Evolutionary conservation across 2,113 vertebrate species (phyloP).

Genomic region (Mustela nigripes): DNA sequence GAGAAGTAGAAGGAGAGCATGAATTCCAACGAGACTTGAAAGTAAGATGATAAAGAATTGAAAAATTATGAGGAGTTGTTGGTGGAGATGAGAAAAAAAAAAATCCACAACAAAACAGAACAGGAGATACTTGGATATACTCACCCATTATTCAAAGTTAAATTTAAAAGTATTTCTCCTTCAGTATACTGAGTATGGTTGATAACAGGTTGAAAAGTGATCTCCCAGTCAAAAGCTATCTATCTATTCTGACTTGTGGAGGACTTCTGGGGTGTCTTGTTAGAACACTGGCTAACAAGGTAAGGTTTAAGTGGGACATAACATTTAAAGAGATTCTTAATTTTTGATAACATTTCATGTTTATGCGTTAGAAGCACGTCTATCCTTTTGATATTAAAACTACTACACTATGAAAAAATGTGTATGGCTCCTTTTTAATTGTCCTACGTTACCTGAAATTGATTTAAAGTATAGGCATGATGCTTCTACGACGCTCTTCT

Average conservation of each 20-base stretch:
- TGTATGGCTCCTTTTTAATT: background rate
- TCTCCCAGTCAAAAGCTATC: background rate
- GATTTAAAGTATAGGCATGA: background rate
- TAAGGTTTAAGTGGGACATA: background rate
- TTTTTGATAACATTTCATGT: slow-evolving; percentile 31
- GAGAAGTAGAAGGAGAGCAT: background rate
- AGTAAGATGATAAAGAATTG: background rate
- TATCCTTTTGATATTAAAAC: slow-evolving; percentile 7
- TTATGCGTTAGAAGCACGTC: background rate
- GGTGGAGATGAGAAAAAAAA: background rate
- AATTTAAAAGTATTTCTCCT: slow-evolving; percentile 22
- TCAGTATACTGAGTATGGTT: background rate
- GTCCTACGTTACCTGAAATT: background rate
- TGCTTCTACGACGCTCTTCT: background rate
- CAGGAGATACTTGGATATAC: background rate
- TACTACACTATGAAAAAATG: background rate
- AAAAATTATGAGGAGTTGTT: background rate
- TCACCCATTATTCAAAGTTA: background rate
- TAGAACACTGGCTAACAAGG: background rate
- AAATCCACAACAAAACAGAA: background rate
- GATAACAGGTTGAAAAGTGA: background rate
- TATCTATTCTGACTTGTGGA: background rate
- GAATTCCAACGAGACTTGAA: background rate
- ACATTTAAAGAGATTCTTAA: slow-evolving; percentile 5
- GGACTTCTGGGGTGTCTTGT: background rate